Evolutionary conservation across 2,113 vertebrate species (phyloP).

Genomic region (rat (Rattus norvegicus)): DNA sequence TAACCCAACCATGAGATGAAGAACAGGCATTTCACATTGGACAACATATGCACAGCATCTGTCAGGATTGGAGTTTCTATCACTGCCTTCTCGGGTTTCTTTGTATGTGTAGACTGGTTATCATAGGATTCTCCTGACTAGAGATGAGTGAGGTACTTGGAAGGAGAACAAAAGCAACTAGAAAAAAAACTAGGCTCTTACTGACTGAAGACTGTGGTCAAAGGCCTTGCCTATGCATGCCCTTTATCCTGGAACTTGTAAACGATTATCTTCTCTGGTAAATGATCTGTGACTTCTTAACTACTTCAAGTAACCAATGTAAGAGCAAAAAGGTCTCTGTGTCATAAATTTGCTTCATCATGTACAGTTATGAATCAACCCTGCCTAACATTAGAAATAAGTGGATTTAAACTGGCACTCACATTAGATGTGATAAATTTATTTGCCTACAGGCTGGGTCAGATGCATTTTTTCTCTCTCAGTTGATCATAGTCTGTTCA

Average conservation of each 20-base stretch:
- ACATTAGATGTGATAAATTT: slow-evolving; percentile 16
- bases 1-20: neutral
- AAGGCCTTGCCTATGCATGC: neutral
- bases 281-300: slow-evolving; percentile 16
- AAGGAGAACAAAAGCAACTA: neutral
- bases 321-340: neutral
- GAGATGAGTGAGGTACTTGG: neutral
- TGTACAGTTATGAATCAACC: neutral
- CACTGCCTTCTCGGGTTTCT: neutral
- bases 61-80: neutral
- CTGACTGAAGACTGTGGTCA: neutral
- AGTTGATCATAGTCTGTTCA: neutral
- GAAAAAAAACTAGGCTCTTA: neutral
- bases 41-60: neutral
- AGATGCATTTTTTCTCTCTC: slow-evolving; percentile 16
- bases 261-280: slow-evolving; percentile 19
- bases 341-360: neutral
- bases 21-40: neutral
- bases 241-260: neutral
- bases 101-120: neutral
- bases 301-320: neutral
- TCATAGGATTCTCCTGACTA: neutral
- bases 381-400: neutral
- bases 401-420: slow-evolving; percentile 30
- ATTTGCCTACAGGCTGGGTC: neutral